Evolutionary conservation across 2,888 invertebrate genomes (phyloP).

Genomic region (Lasioglossum morio): DNA sequence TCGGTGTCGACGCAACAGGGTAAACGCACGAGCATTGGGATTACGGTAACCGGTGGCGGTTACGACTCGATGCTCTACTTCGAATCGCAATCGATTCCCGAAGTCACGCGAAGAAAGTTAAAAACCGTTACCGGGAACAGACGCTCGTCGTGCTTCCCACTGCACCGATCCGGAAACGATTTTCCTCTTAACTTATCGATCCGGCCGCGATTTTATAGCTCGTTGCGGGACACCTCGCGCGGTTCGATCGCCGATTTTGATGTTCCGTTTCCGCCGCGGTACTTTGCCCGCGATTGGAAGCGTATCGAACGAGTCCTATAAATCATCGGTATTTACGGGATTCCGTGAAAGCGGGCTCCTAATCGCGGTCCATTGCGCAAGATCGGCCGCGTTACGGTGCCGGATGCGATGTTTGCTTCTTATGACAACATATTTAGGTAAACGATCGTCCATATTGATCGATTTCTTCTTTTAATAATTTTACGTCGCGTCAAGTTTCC

Average conservation of each 20-base stretch:
- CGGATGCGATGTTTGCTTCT: too few species aligned
- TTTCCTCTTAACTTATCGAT: constrained; percentile 28
- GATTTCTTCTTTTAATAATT: background rate
- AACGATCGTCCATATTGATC: background rate
- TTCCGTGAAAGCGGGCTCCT: background rate
- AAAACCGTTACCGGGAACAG: constrained; percentile 37
- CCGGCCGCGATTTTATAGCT: background rate
- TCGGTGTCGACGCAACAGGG: background rate
- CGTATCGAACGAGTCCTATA: constrained; percentile 28
- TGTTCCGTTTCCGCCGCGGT: background rate
- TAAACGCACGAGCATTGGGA: background rate
- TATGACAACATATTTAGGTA: too few species aligned
- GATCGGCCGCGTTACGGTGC: background rate
- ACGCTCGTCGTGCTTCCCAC: constrained; percentile 28
- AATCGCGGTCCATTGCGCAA: constrained; percentile 21
- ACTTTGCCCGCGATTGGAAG: constrained; percentile 20
- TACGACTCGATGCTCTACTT: constrained; percentile 55
- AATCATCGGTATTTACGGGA: constrained; percentile 35
- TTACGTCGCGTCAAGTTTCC: too few species aligned
- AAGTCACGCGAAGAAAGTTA: constrained; percentile 63
- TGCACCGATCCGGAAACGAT: constrained; percentile 39
- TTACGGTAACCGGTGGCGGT: constrained; percentile 41
- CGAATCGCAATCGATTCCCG: constrained; percentile 34
- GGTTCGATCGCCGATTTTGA: background rate
- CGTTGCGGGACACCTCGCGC: background rate